These are phyloP conservation scores for Triplophysa rosa DNA, from an alignment of 2,113 vertebrate species.

Conservation along the genomic window DNA sequence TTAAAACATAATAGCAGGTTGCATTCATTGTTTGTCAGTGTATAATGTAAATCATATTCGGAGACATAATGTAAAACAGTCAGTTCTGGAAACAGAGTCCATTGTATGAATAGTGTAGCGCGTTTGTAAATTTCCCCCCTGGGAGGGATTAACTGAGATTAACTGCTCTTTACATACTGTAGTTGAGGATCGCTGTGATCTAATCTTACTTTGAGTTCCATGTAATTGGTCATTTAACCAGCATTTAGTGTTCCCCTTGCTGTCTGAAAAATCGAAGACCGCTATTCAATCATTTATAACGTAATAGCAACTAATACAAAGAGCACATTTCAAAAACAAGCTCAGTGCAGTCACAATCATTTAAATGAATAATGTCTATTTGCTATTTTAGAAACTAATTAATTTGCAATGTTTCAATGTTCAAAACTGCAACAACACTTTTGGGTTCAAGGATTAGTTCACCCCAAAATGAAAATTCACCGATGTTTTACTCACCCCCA, in stretches of 20 bases:
- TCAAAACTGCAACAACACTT: no score
- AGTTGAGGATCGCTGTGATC: conserved; percentile 27
- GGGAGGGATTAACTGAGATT: conserved; percentile 48
- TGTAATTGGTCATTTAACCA: conserved; percentile 43
- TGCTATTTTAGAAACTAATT: no score
- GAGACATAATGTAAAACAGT: no score
- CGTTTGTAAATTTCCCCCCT: background rate
- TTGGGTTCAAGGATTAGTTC: no score
- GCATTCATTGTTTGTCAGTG: no score
- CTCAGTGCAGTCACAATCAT: background rate
- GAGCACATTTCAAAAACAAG: background rate
- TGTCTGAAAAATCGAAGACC: background rate
- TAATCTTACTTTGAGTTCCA: conserved; percentile 32
- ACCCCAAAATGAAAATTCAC: no score
- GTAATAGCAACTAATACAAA: background rate
- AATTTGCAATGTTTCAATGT: no score
- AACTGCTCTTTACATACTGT: conserved; percentile 27
- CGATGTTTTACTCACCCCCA: no score
- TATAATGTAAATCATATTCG: no score
- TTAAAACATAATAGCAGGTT: no score
- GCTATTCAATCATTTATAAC: background rate
- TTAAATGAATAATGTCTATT: no score
- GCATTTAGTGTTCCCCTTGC: background rate
- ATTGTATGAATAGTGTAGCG: background rate
- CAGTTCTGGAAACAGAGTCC: background rate